Base-by-base conservation (phyloP, 2,113 vertebrate species). In the Tenebrosternarchus preto region DNA sequence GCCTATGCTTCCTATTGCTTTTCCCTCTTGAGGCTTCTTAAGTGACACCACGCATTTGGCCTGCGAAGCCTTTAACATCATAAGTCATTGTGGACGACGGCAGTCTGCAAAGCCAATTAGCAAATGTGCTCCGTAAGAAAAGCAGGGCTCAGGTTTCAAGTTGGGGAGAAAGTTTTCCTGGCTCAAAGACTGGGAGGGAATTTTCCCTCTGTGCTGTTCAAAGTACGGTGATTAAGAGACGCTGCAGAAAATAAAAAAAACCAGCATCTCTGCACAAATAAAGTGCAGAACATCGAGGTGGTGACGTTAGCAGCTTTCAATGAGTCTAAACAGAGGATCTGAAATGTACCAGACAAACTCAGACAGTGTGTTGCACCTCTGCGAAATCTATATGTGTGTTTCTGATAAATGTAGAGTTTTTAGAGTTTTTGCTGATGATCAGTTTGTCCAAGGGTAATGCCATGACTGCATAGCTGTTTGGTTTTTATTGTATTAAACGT, bases 61-160 rank as follows among this genome's bases (percentile, higher is more conserved):
- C 50, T 31, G 29, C 19, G 39, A 36, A 68, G n/a, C 64, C 20
- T n/a, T 68, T 39, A 39, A 68, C 4, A 36, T 68, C 64, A 68
- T 68, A 68, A 68, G 31, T 68, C 64, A 39, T 68, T 19, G 33
- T 39, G 31, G 64, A 68, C 39, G n/a, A 68, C 19, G 64, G 31
- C 81, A 53, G 80, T 90, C 90, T 92, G 91, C 85, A 88, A 91
- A 91, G 89, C 90, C 87, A 92, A 89, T 90, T 90, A 91, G 87
- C 85, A 77, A 86, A 56, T 1, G 80, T 76, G 64, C 84, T 74
- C 82, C 81, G 84, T 86, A 86, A 88, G 43, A 91, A 77, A 90
- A 31, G 22, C 22, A 16, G 89, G 88, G 82, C 84, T 7, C 1
- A 69, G 79, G 60, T 81, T 86, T 80, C 81, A 79, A 80, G 85